Conservation (phyloP, 2,797 vertebrate species). For the Diglossa cyanea region DNA sequence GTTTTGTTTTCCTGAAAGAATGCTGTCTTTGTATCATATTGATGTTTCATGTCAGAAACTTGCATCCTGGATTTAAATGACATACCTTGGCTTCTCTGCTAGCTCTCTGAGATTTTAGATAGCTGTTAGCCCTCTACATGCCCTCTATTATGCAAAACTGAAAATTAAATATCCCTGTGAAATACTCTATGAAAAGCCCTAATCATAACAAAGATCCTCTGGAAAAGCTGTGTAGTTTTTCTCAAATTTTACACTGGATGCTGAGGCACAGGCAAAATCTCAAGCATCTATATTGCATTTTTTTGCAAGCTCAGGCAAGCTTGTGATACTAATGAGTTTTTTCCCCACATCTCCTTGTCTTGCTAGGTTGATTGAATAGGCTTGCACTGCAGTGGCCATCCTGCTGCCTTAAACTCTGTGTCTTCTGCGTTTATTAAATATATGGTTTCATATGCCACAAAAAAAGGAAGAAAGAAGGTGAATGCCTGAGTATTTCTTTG, state of each 20-base stretch:
- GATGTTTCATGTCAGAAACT: not conserved
- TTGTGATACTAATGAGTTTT: not conserved
- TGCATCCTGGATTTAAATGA: not conserved
- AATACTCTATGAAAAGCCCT: not conserved
- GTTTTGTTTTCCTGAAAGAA: not conserved
- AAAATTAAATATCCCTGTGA: not conserved
- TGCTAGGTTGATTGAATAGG: not conserved
- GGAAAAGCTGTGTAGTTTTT: not conserved
- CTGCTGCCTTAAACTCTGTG: not conserved
- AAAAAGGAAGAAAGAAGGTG: not conserved
- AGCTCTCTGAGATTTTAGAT: not conserved
- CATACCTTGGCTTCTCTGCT: not conserved
- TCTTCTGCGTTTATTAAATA: not conserved
- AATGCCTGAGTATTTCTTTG: not conserved
- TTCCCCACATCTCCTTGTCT: not conserved
- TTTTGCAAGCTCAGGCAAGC: not conserved
- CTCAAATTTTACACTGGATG: not conserved
- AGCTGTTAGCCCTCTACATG: not conserved
- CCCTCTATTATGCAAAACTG: not conserved
- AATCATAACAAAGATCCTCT: not conserved
- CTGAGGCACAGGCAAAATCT: not conserved
- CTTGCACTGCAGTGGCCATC: not conserved
- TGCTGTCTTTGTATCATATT: not conserved
- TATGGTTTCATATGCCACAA: not conserved
- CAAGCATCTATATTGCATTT: not conserved